Conservation (phyloP, 2,113 vertebrate genomes). For the Seriola rivoliana region DNA sequence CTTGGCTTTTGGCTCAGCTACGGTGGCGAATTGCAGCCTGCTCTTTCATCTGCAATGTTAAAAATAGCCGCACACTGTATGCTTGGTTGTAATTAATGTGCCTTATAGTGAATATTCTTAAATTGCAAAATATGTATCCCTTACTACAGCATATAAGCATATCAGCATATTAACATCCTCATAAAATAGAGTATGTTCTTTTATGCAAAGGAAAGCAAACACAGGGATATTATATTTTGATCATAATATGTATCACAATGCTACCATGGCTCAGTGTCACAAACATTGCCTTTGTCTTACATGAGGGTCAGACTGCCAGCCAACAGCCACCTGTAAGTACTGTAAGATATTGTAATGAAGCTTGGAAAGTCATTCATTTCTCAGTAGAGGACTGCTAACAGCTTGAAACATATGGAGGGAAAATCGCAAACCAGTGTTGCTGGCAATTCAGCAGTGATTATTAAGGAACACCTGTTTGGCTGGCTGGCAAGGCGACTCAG, state of each 20-base stretch:
- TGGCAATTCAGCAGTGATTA: slow-evolving; percentile 84
- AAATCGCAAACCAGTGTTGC: slow-evolving; percentile 80
- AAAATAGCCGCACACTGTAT: slow-evolving; percentile 9
- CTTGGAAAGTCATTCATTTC: slow-evolving; percentile 77
- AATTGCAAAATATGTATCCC: background rate
- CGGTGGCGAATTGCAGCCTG: background rate
- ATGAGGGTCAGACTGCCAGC: slow-evolving; percentile 50
- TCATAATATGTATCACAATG: slow-evolving; percentile 3
- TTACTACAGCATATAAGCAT: background rate
- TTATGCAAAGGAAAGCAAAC: background rate
- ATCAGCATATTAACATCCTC: background rate
- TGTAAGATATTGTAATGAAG: slow-evolving; percentile 72
- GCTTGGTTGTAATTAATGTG: slow-evolving; percentile 26
- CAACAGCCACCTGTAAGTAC: slow-evolving; percentile 63
- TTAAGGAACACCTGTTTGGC: slow-evolving; percentile 87
- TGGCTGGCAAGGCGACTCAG: slow-evolving; percentile 80
- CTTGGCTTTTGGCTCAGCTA: slow-evolving; percentile 37
- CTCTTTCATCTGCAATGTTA: slow-evolving; percentile 33
- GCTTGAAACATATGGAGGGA: slow-evolving; percentile 83
- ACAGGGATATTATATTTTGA: slow-evolving; percentile 6
- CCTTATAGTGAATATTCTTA: slow-evolving; percentile 1
- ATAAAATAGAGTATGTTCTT: background rate
- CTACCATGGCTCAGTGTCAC: slow-evolving; percentile 29
- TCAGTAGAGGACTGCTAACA: slow-evolving; percentile 75
- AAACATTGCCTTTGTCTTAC: slow-evolving; percentile 33